A percentile compares a stretch with the other conserved stretches of the same genome.
Conservation (phyloP, 1,140 invertebrate genomes). For the Drosophila seguyi region DNA sequence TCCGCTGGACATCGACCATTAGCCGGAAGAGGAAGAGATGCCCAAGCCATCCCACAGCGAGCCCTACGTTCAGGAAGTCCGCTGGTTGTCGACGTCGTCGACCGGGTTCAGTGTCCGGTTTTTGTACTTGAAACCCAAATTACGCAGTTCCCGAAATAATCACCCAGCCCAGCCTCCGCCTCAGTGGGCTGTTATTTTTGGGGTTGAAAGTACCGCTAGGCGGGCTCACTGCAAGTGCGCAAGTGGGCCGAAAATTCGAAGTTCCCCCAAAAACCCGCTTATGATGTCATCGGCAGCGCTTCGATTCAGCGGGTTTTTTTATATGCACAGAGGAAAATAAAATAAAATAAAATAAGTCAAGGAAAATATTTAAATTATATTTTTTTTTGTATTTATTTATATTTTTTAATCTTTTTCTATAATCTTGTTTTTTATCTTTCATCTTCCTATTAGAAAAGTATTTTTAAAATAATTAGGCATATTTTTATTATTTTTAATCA, state of each 20-base stretch:
- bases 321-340: neutral
- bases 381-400: neutral
- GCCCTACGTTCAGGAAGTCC: constrained; percentile 64
- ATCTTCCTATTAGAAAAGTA: neutral
- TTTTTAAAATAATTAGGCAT: neutral
- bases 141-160: constrained; percentile 76
- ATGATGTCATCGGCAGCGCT: constrained; percentile 62
- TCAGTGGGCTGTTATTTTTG: constrained; percentile 53
- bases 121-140: constrained; percentile 83
- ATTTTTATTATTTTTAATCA: too few relatives aligned
- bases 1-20: constrained; percentile 33
- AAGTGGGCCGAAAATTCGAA: constrained; percentile 37
- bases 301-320: constrained; percentile 18
- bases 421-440: too few relatives aligned
- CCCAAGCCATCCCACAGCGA: neutral
- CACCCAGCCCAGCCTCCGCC: constrained; percentile 20
- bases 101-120: constrained; percentile 71
- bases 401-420: too few relatives aligned
- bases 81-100: constrained; percentile 18
- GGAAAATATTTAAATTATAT: neutral
- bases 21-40: constrained; percentile 52
- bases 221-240: constrained; percentile 50
- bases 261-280: constrained; percentile 33
- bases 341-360: neutral
- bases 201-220: constrained; percentile 70